A percentile compares a stretch with the other conserved stretches of the same genome.
phyloP scores from a whole-genome alignment of 1,140 invertebrate genomes.

The Choristoneura fumiferana region DNA sequence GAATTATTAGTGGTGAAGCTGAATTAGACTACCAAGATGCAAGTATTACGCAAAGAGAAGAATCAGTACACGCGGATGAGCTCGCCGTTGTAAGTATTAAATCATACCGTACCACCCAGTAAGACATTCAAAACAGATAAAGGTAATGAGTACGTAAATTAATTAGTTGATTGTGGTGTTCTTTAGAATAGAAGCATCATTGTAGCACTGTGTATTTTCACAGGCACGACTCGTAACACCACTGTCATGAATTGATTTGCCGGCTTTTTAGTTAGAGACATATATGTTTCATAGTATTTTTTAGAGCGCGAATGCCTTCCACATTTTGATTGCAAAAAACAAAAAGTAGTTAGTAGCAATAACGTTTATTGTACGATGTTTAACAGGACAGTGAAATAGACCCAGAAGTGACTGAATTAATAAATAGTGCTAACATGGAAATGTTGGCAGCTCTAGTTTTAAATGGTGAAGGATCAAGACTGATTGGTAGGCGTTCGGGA shows the following conservation, averaged over 20 bases:
- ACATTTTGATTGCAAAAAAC: slow-evolving; percentile 17
- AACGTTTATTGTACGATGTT: slow-evolving; percentile 20
- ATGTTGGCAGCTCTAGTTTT: slow-evolving; percentile 92
- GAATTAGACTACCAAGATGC: slow-evolving; percentile 81
- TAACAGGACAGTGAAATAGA: slow-evolving; percentile 71
- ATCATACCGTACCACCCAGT: slow-evolving; percentile 31
- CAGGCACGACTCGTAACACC: slow-evolving; percentile 57
- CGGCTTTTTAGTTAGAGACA: slow-evolving; percentile 68
- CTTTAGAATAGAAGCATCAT: slow-evolving; percentile 59
- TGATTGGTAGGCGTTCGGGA: slow-evolving; percentile 85
- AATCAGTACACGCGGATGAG: slow-evolving; percentile 56
- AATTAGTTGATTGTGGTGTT: slow-evolving; percentile 66
- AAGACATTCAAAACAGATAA: slow-evolving; percentile 37
- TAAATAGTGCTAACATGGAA: slow-evolving; percentile 91
- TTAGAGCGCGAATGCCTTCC: slow-evolving; percentile 50
- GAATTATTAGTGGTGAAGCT: slow-evolving; percentile 81
- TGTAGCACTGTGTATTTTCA: slow-evolving; percentile 64
- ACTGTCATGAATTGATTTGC: slow-evolving; percentile 67
- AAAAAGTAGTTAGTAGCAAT: not conserved
- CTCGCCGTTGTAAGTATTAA: slow-evolving; percentile 69
- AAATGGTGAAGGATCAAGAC: slow-evolving; percentile 89
- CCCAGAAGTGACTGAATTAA: slow-evolving; percentile 71
- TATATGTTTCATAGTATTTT: slow-evolving; percentile 25
- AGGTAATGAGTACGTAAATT: slow-evolving; percentile 58
- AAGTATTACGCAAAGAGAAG: slow-evolving; percentile 60